A percentile compares a stretch with the other conserved stretches of the same genome.
Evolutionary conservation across 2,888 invertebrate species (phyloP).

Genomic region (Temnothorax ravouxi): DNA sequence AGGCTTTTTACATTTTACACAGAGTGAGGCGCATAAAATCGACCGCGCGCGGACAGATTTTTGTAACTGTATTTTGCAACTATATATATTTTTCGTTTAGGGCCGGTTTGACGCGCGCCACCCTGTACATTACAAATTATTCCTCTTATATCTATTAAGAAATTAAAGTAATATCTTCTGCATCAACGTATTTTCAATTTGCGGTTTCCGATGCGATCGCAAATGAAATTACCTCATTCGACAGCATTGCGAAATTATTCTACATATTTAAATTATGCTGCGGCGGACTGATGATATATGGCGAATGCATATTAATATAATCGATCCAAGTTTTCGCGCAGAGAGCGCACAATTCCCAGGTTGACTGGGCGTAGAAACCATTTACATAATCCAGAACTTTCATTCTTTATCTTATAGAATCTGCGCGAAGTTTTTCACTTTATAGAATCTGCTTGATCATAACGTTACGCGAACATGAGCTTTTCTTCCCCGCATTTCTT

Average conservation of each 20-base stretch:
- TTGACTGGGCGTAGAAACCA: conserved; percentile 50
- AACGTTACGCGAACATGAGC: conserved; percentile 38
- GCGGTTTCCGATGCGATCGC: conserved; percentile 1
- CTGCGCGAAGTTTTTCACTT: conserved; percentile 52
- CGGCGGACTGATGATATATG: conserved; percentile 38
- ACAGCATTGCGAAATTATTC: conserved; percentile 31
- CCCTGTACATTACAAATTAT: not conserved
- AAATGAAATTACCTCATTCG: conserved; percentile 40
- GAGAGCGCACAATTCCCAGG: conserved; percentile 40
- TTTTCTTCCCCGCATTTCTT: not conserved
- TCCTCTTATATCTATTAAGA: not conserved
- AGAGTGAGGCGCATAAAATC: too few species aligned
- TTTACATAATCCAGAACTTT: conserved; percentile 57
- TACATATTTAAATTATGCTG: conserved; percentile 46
- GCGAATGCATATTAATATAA: conserved; percentile 55
- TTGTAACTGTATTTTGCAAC: too few species aligned
- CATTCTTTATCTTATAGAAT: conserved; percentile 50
- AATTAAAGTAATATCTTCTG: conserved; percentile 8
- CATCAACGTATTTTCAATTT: conserved; percentile 13
- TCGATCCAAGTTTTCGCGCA: conserved; percentile 44
- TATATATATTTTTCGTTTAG: too few species aligned
- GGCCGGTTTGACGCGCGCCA: too few species aligned
- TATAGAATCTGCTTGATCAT: conserved; percentile 48
- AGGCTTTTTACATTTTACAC: not conserved
- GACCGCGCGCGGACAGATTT: too few species aligned